phyloP scores from a whole-genome alignment of 2,888 invertebrate genomes.

The Epirrhoe alternata region DNA sequence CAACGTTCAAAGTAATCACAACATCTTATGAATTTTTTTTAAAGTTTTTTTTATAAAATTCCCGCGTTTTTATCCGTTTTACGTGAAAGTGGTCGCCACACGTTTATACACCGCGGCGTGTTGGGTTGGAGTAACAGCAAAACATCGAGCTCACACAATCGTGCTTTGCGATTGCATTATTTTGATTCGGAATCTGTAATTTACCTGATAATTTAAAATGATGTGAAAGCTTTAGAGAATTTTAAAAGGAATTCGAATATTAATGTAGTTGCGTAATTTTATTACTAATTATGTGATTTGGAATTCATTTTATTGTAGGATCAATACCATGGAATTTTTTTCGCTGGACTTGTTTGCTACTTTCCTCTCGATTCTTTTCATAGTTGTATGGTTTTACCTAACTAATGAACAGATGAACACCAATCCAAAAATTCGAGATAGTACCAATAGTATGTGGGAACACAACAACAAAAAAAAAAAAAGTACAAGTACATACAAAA shows the following conservation, averaged over 20 bases:
- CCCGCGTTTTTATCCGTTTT: slow-evolving; percentile 59
- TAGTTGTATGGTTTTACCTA: neutral
- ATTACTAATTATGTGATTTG: neutral
- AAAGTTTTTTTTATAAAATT: slow-evolving; percentile 62
- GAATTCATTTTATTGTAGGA: neutral
- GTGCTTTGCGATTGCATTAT: slow-evolving; percentile 32
- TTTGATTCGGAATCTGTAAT: slow-evolving; percentile 24
- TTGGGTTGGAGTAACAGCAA: slow-evolving; percentile 61
- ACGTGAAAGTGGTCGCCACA: slow-evolving; percentile 73
- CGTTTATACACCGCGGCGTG: slow-evolving; percentile 70
- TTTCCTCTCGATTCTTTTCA: neutral
- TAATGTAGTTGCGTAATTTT: slow-evolving; percentile 5
- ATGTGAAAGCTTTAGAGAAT: slow-evolving; percentile 25
- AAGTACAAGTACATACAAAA: no score
- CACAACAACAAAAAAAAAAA: no score
- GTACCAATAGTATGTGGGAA: no score
- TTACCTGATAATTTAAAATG: slow-evolving; percentile 21
- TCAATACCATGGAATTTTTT: neutral
- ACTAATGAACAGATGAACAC: no score
- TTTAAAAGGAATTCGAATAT: neutral
- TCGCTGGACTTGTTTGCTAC: neutral
- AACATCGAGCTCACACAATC: slow-evolving; percentile 27
- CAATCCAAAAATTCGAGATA: no score
- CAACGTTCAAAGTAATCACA: slow-evolving; percentile 32
- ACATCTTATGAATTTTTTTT: slow-evolving; percentile 45